phyloP scores from a whole-genome alignment of 2,888 invertebrate species.

The Cryptocheilus praepositus region DNA sequence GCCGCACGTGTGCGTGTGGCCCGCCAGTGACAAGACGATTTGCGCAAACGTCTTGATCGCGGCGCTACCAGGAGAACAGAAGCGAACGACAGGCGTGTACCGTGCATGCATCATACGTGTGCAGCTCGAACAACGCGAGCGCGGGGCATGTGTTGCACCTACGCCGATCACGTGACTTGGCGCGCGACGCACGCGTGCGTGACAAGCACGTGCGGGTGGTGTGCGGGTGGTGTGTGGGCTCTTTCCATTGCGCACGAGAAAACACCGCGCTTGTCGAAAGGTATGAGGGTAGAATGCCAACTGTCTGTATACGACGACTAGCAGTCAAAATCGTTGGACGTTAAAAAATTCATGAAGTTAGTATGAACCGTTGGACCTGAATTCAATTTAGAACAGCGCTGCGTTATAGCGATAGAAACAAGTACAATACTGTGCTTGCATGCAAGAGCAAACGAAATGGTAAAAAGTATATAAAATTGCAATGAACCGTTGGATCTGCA shows the following conservation, averaged over 20 bases:
- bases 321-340: no score
- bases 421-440: no score
- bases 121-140: constrained; percentile 16
- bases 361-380: no score
- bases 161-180: constrained; percentile 29
- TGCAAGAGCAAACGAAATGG: no score
- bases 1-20: constrained; percentile 25
- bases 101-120: constrained; percentile 7
- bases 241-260: background rate
- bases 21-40: constrained; percentile 57
- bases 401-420: no score
- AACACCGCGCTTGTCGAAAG: no score
- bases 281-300: no score
- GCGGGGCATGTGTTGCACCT: constrained; percentile 33
- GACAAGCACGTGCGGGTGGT: constrained; percentile 6
- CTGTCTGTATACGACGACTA: no score
- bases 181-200: constrained; percentile 24
- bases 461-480: no score
- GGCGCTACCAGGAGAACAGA: constrained; percentile 66
- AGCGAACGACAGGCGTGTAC: constrained; percentile 21
- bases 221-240: background rate
- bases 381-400: no score
- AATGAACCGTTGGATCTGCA: no score
- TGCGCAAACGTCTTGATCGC: constrained; percentile 72
- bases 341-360: no score